Evolutionary conservation across 2,888 invertebrate species (phyloP).

Genomic region (Hipparchia sbordonii): DNA sequence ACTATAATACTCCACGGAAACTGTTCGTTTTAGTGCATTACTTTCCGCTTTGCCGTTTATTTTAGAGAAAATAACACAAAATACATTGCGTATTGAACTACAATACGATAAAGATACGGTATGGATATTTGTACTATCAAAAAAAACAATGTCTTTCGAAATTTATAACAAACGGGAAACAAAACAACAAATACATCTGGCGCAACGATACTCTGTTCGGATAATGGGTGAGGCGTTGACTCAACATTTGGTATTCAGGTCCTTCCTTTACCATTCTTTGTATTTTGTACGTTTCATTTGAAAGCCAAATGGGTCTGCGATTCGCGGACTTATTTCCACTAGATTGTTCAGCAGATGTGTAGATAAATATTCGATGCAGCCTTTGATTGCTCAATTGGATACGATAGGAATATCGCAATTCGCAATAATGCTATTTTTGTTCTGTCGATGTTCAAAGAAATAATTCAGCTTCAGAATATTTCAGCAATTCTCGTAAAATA

Average conservation of each 20-base stretch:
- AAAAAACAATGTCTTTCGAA: constrained; percentile 11
- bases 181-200: constrained; percentile 41
- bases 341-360: constrained; percentile 47
- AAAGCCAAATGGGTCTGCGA: constrained; percentile 74
- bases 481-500: not conserved
- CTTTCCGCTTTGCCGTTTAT: too few species aligned
- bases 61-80: too few species aligned
- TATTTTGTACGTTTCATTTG: constrained; percentile 68
- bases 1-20: too few species aligned
- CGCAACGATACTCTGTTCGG: constrained; percentile 41
- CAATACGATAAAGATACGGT: too few species aligned
- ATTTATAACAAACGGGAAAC: constrained; percentile 32
- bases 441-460: not conserved
- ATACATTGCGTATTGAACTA: too few species aligned
- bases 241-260: constrained; percentile 67
- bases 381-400: constrained; percentile 34
- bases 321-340: constrained; percentile 55
- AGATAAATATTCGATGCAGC: constrained; percentile 35
- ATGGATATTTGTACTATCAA: not conserved
- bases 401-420: constrained; percentile 22
- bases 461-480: not conserved
- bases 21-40: too few species aligned
- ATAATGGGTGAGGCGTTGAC: constrained; percentile 61
- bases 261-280: constrained; percentile 64
- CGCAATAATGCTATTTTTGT: constrained; percentile 13